A percentile compares a stretch with the other conserved stretches of the same genome.
phyloP scores from a whole-genome alignment of 2,888 invertebrate genomes.

The Cepaea hortensis region DNA sequence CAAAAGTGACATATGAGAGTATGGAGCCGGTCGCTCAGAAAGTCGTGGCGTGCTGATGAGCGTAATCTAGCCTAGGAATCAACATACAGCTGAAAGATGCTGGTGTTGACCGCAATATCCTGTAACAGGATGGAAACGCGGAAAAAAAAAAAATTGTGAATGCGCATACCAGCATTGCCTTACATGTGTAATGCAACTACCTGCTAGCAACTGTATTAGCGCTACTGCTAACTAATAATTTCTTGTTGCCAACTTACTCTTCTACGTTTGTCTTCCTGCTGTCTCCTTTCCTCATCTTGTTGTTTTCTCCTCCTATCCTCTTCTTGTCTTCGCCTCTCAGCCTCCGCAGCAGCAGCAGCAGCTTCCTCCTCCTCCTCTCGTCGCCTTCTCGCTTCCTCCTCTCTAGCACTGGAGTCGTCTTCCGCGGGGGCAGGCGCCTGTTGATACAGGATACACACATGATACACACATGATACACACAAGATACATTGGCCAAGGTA shows the following conservation, averaged over 20 bases:
- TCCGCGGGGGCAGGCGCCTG: slow-evolving; percentile 34
- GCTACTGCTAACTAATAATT: too few species aligned
- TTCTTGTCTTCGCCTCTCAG: slow-evolving; percentile 30
- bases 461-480: too few species aligned
- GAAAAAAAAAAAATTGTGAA: too few species aligned
- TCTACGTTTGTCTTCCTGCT: slow-evolving; percentile 40
- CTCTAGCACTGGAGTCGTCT: slow-evolving; percentile 32
- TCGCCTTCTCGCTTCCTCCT: slow-evolving; percentile 27
- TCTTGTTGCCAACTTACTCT: neutral
- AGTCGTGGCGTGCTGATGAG: too few species aligned
- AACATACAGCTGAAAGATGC: too few species aligned
- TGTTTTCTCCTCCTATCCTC: slow-evolving; percentile 8
- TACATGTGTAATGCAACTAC: neutral
- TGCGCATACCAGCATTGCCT: neutral
- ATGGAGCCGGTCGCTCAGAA: too few species aligned
- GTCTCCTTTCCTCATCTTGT: slow-evolving; percentile 33
- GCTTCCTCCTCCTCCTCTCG: slow-evolving; percentile 5
- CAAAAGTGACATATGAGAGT: too few species aligned
- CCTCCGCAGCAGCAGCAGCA: neutral
- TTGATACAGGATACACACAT: too few species aligned
- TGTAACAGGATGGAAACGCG: too few species aligned
- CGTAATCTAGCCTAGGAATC: too few species aligned
- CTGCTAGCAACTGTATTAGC: neutral
- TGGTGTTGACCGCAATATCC: too few species aligned
- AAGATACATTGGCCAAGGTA: too few species aligned